A percentile compares a stretch with the other conserved stretches of the same genome.
phyloP scores from a whole-genome alignment of 2,888 invertebrate species.

The Synanthedon formicaeformis region DNA sequence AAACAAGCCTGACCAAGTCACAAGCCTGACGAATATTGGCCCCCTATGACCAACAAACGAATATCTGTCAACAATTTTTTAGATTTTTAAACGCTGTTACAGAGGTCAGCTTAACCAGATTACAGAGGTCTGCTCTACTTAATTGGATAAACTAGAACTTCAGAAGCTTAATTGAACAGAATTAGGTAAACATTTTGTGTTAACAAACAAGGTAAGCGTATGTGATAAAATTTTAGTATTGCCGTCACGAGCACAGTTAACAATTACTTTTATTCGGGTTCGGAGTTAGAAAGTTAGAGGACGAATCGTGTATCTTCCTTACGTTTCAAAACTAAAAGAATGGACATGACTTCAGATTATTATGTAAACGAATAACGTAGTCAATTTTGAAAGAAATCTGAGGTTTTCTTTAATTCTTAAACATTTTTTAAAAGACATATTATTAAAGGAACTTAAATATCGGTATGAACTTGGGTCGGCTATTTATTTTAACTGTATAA shows the following conservation, averaged over 20 bases:
- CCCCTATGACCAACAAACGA: too few species aligned
- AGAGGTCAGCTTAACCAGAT: background rate
- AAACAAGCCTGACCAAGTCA: too few species aligned
- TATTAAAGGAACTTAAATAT: too few species aligned
- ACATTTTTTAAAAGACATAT: too few species aligned
- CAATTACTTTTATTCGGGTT: slow-evolving; percentile 16
- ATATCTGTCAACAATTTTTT: too few species aligned
- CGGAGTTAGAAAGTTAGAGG: slow-evolving; percentile 15
- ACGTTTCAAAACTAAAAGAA: background rate
- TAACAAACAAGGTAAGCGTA: background rate
- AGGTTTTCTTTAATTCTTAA: too few species aligned
- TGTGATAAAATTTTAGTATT: slow-evolving; percentile 13
- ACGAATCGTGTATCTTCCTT: slow-evolving; percentile 3
- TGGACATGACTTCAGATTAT: background rate
- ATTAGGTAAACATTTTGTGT: background rate
- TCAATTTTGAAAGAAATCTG: too few species aligned
- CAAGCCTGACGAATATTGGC: too few species aligned
- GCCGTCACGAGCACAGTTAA: slow-evolving; percentile 15
- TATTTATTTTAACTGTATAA: background rate
- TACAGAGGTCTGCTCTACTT: background rate
- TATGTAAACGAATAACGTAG: too few species aligned
- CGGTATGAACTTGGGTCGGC: too few species aligned
- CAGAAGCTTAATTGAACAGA: background rate
- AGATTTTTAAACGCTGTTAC: too few species aligned
- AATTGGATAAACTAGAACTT: too few species aligned